A percentile compares a stretch with the other conserved stretches of the same genome.
Conservation (phyloP, 2,888 invertebrate genomes). For the Ligdia adustata region DNA sequence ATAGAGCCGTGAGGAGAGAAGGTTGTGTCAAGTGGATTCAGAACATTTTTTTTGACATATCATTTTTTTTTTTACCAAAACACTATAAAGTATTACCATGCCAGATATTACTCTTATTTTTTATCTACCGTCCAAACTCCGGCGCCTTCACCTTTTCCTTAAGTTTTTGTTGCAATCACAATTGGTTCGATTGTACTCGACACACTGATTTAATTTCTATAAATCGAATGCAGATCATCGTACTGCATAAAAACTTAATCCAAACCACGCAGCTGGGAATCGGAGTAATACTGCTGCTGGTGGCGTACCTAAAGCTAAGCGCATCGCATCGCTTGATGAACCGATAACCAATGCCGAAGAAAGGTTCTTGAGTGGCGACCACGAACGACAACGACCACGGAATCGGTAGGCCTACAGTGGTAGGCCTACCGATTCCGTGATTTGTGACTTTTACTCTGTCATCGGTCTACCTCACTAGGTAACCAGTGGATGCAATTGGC, state of each 20-base stretch:
- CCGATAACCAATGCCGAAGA: no score
- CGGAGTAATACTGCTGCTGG: conserved; percentile 37
- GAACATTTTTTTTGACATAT: no score
- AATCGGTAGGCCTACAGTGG: no score
- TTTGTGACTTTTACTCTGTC: no score
- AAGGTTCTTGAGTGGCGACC: no score
- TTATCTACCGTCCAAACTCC: conserved; percentile 29
- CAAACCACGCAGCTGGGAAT: conserved; percentile 61
- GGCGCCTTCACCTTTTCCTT: conserved; percentile 33
- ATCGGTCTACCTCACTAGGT: no score
- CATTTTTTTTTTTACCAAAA: conserved; percentile 10
- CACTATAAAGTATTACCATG: conserved; percentile 5
- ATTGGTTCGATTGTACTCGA: conserved; percentile 29
- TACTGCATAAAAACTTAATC: conserved; percentile 69
- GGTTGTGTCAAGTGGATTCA: no score
- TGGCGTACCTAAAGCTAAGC: conserved; percentile 13
- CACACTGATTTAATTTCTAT: conserved; percentile 51
- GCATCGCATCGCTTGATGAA: no score
- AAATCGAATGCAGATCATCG: conserved; percentile 60
- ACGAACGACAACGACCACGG: no score
- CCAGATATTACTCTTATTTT: conserved; percentile 16
- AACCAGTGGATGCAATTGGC: no score
- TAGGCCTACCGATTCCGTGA: no score
- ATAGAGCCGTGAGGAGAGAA: no score
- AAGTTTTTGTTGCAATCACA: conserved; percentile 24